Evolutionary conservation across 1,140 invertebrate genomes (phyloP).

Genomic region (Tetragnatha versicolor): DNA sequence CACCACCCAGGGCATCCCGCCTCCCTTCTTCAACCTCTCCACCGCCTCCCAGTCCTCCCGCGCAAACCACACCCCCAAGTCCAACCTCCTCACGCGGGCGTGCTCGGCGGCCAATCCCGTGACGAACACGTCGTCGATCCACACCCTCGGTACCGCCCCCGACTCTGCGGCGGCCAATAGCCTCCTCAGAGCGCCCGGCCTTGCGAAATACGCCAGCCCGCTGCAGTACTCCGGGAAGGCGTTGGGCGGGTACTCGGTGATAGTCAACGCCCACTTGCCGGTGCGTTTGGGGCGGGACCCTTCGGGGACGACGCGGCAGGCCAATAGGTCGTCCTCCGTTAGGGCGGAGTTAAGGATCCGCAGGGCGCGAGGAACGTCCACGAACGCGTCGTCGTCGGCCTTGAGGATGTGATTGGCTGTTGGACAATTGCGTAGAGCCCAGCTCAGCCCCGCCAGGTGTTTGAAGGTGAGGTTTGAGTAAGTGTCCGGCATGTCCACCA

Average conservation of each 20-base stretch:
- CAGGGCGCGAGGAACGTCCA: slow-evolving; percentile 69
- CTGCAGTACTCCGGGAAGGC: slow-evolving; percentile 58
- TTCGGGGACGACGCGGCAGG: slow-evolving; percentile 54
- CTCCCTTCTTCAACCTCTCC: slow-evolving; percentile 8
- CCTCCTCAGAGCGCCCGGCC: slow-evolving; percentile 10
- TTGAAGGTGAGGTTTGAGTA: slow-evolving; percentile 86
- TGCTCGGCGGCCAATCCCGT: slow-evolving; percentile 64
- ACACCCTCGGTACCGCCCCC: slow-evolving; percentile 58
- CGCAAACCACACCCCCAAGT: slow-evolving; percentile 37
- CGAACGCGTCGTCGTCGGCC: slow-evolving; percentile 85
- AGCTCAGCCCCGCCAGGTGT: slow-evolving; percentile 83
- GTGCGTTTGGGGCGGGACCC: slow-evolving; percentile 41
- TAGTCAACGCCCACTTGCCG: slow-evolving; percentile 55
- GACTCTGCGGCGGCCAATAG: slow-evolving; percentile 25
- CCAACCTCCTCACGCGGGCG: not conserved
- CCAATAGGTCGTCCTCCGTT: slow-evolving; percentile 24
- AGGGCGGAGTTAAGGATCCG: not conserved
- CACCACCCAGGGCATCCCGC: slow-evolving; percentile 19
- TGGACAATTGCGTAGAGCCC: slow-evolving; percentile 73
- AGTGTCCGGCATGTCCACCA: slow-evolving; percentile 76
- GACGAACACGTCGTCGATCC: slow-evolving; percentile 69
- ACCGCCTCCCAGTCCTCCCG: not conserved
- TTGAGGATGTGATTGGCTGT: slow-evolving; percentile 77
- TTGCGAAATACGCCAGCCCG: slow-evolving; percentile 56
- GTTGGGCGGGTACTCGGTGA: slow-evolving; percentile 49